Percentiles rank a stretch among this genome's conserved stretches.
These are phyloP conservation scores for Kryphioiulus occultus DNA, from an alignment of 2,888 invertebrate species.

Conservation along the genomic window DNA sequence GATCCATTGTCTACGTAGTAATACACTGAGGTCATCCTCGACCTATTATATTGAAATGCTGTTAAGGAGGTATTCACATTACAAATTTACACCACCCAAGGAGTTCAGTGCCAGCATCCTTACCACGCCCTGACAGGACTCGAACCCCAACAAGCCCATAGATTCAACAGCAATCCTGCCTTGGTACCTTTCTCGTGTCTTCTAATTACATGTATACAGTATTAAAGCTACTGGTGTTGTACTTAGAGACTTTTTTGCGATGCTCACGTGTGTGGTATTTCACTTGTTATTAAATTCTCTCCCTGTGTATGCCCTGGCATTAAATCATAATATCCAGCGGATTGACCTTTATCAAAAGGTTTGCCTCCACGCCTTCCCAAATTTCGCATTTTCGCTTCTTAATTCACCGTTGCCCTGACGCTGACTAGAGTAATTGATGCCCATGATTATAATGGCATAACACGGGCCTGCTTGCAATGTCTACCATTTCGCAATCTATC, in stretches of 20 bases:
- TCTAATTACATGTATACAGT: not conserved
- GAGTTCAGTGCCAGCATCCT: not conserved
- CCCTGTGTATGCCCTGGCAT: not conserved
- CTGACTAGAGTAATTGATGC: slow-evolving; percentile 23
- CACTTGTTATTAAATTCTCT: not conserved
- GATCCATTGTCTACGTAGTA: no score
- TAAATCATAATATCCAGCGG: not conserved
- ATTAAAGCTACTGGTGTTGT: not conserved
- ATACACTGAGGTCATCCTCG: no score
- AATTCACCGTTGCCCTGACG: slow-evolving; percentile 11
- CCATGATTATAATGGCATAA: not conserved
- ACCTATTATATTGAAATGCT: no score
- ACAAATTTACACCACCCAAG: not conserved
- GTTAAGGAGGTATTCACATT: no score
- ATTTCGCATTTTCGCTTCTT: not conserved
- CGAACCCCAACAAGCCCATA: not conserved
- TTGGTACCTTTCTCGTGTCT: not conserved
- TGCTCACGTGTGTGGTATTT: not conserved
- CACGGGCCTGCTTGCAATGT: slow-evolving; percentile 3
- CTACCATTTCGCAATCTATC: slow-evolving; percentile 7
- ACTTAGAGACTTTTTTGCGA: not conserved
- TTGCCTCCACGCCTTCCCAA: slow-evolving; percentile 4
- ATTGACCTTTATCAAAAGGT: slow-evolving; percentile 23
- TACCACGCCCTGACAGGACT: not conserved
- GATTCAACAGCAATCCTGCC: not conserved